Conservation (phyloP, 2,888 invertebrate species). For the Slavum lentiscoides region DNA sequence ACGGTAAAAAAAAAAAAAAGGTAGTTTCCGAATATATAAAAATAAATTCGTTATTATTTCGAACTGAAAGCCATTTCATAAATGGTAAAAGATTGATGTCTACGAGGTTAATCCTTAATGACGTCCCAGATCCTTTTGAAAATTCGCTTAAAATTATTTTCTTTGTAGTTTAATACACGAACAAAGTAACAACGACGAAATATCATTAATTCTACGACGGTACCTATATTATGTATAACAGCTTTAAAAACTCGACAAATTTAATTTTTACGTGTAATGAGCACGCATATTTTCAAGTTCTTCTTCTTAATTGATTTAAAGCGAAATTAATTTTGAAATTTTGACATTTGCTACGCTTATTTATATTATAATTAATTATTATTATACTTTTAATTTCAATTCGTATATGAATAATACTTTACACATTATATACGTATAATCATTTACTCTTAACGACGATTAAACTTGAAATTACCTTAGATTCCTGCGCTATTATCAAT, state of each 20-base stretch:
- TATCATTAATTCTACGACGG: no score
- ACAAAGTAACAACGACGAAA: not conserved
- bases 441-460: no score
- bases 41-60: not conserved
- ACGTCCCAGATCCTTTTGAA: not conserved
- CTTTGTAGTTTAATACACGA: not conserved
- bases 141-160: not conserved
- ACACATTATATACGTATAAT: no score
- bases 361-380: not conserved
- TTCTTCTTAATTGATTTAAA: no score
- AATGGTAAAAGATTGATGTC: constrained; percentile 5
- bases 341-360: not conserved
- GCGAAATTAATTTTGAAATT: not conserved
- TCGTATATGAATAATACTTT: no score
- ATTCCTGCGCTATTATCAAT: no score
- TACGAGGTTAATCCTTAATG: not conserved
- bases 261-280: no score
- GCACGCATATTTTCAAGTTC: no score
- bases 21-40: not conserved
- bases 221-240: no score
- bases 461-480: no score
- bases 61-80: not conserved
- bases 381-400: not conserved
- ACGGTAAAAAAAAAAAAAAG: not conserved
- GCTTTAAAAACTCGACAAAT: no score